phyloP scores from a whole-genome alignment of 2,888 invertebrate species.

The Netelia fuscicornis region DNA sequence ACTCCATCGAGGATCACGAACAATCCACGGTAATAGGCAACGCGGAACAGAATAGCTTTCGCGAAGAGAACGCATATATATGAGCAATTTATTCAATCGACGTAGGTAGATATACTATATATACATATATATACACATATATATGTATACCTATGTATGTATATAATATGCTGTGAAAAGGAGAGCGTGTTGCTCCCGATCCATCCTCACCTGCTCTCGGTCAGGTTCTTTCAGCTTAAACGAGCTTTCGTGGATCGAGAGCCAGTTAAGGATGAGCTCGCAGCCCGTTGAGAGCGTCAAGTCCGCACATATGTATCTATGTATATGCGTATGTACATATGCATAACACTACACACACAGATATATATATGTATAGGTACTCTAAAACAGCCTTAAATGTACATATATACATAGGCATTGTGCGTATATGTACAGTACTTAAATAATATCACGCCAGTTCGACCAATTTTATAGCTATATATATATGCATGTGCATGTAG shows the following conservation, averaged over 20 bases:
- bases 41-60: conserved; percentile 61
- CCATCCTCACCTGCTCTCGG: conserved; percentile 68
- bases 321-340: conserved; percentile 22
- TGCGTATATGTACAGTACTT: too few species aligned
- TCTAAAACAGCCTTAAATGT: too few species aligned
- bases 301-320: background rate
- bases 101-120: conserved; percentile 46
- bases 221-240: conserved; percentile 63
- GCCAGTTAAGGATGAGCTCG: conserved; percentile 61
- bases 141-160: conserved; percentile 19
- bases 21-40: conserved; percentile 65
- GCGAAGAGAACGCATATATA: conserved; percentile 48
- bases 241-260: conserved; percentile 64
- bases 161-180: conserved; percentile 40
- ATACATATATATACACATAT: conserved; percentile 28
- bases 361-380: background rate
- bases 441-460: too few species aligned
- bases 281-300: conserved; percentile 50
- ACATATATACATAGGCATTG: too few species aligned
- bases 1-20: conserved; percentile 46
- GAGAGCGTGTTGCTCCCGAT: conserved; percentile 66
- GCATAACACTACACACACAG: background rate
- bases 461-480: too few species aligned
- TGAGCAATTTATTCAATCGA: conserved; percentile 69
- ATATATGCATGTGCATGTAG: background rate